A percentile compares a stretch with the other conserved stretches of the same genome.
Conservation (phyloP, 2,888 invertebrate species). For the Ganaspis brasiliensis region DNA sequence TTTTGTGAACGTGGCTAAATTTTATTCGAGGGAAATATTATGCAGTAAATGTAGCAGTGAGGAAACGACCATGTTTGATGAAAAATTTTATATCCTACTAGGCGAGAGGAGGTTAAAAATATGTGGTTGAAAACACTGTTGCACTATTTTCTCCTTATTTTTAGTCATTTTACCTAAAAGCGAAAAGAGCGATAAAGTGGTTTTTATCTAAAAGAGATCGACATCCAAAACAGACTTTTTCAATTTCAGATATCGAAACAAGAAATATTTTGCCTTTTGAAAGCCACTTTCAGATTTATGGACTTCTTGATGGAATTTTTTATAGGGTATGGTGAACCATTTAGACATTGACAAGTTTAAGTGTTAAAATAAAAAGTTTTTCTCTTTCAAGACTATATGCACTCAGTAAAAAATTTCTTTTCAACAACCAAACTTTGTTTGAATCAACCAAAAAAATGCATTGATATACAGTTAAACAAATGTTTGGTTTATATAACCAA, state of each 20-base stretch:
- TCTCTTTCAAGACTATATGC: not conserved
- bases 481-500: no score
- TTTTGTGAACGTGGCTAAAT: not conserved
- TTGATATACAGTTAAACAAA: no score
- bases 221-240: constrained; percentile 34
- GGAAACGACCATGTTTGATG: constrained; percentile 12
- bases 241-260: constrained; percentile 32
- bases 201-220: constrained; percentile 29
- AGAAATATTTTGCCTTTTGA: constrained; percentile 24
- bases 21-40: not conserved
- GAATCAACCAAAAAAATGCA: no score
- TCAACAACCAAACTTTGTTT: no score
- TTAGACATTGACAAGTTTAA: not conserved
- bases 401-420: no score
- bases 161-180: constrained; percentile 9
- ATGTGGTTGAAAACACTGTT: constrained; percentile 5
- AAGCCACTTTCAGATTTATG: constrained; percentile 21
- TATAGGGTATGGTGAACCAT: not conserved
- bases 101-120: constrained; percentile 15
- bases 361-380: not conserved
- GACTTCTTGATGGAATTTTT: not conserved
- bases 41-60: not conserved
- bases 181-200: constrained; percentile 18
- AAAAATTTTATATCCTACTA: constrained; percentile 19
- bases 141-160: constrained; percentile 27